Conservation (phyloP, 2,797 vertebrate genomes). For the Trematomus bernacchii region DNA sequence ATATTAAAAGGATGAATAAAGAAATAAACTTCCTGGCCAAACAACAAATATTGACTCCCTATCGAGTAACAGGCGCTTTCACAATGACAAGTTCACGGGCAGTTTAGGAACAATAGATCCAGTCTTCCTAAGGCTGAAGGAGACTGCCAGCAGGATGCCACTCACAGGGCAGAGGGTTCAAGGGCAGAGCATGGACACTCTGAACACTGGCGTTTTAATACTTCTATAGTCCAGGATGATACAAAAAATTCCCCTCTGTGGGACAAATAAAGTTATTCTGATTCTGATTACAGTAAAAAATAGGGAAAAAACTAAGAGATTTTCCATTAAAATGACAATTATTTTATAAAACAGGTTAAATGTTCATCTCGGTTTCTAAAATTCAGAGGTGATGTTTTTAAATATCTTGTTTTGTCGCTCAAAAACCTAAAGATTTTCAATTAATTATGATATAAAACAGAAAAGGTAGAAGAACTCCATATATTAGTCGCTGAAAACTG, state of each 20-base stretch:
- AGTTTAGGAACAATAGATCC: slow-evolving; percentile 70
- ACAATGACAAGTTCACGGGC: slow-evolving; percentile 69
- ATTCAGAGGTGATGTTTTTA: too few relatives aligned
- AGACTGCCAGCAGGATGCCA: slow-evolving; percentile 53
- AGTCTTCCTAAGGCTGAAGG: slow-evolving; percentile 53
- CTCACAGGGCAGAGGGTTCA: slow-evolving; percentile 49
- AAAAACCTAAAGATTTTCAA: too few relatives aligned
- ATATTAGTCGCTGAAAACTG: too few relatives aligned
- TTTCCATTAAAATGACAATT: too few relatives aligned
- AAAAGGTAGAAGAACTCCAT: too few relatives aligned
- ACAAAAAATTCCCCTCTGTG: not conserved
- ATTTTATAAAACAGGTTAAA: too few relatives aligned
- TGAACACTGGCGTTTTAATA: not conserved
- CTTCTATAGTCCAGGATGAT: not conserved
- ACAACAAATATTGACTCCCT: slow-evolving; percentile 78
- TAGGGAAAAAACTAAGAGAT: too few relatives aligned
- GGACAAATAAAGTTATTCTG: too few relatives aligned
- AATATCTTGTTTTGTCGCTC: too few relatives aligned
- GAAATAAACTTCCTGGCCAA: slow-evolving; percentile 84
- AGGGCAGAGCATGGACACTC: slow-evolving; percentile 35
- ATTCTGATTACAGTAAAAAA: not conserved
- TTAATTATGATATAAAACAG: too few relatives aligned
- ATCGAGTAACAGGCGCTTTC: slow-evolving; percentile 59
- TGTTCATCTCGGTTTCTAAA: too few relatives aligned
- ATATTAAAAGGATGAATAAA: slow-evolving; percentile 84